Conservation (phyloP, 2,888 invertebrate genomes). For the Scrobipalpa costella region DNA sequence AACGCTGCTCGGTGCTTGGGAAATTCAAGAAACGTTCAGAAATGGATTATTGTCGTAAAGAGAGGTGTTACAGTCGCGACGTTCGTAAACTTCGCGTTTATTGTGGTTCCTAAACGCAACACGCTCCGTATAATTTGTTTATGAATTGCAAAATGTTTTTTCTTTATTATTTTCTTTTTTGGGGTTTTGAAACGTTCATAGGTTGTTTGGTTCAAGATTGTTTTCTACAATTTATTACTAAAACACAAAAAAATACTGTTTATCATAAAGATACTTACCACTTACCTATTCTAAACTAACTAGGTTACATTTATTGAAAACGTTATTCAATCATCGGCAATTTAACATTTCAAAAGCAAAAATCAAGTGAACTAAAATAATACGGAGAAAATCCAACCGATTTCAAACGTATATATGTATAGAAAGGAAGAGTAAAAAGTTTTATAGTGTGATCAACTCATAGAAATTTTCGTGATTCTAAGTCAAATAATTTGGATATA, state of each 20-base stretch:
- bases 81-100: slow-evolving; percentile 64
- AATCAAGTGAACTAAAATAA: slow-evolving; percentile 55
- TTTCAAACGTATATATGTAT: slow-evolving; percentile 69
- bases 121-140: slow-evolving; percentile 36
- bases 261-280: no score
- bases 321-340: slow-evolving; percentile 25
- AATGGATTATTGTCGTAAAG: slow-evolving; percentile 72
- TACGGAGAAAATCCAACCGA: slow-evolving; percentile 60
- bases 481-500: no score
- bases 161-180: no score
- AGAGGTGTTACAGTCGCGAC: slow-evolving; percentile 50
- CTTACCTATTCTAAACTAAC: no score
- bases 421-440: slow-evolving; percentile 61
- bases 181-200: no score
- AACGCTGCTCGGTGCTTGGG: slow-evolving; percentile 13
- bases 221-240: no score
- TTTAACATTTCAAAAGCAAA: slow-evolving; percentile 42
- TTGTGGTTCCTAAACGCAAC: slow-evolving; percentile 61
- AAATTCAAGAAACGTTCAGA: slow-evolving; percentile 57
- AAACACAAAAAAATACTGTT: no score
- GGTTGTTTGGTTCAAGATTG: no score
- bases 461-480: no score
- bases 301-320: background rate
- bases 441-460: background rate
- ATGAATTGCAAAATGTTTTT: background rate